A percentile compares a stretch with the other conserved stretches of the same genome.
phyloP scores from a whole-genome alignment of 2,888 invertebrate species.

The Priocnemis perturbator region DNA sequence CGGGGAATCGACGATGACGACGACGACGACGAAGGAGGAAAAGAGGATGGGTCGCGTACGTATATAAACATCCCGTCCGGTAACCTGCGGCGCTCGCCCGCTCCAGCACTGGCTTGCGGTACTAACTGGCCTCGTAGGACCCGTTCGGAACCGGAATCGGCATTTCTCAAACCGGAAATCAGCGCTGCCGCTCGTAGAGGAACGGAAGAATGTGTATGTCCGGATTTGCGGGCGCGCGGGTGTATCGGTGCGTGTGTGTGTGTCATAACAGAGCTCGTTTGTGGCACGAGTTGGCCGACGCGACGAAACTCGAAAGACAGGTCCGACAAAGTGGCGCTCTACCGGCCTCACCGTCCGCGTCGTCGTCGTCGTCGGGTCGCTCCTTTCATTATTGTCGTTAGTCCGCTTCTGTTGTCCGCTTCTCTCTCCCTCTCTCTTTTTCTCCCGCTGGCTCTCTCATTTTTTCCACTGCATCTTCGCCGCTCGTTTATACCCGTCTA shows the following conservation, averaged over 20 bases:
- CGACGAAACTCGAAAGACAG: conserved; percentile 64
- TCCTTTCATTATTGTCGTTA: conserved; percentile 55
- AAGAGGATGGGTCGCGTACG: conserved; percentile 3
- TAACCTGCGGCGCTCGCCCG: conserved; percentile 25
- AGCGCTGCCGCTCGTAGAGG: conserved; percentile 29
- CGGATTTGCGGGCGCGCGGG: conserved; percentile 3
- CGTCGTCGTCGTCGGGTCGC: conserved; percentile 50
- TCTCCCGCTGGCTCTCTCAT: conserved; percentile 11
- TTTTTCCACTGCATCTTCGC: conserved; percentile 20
- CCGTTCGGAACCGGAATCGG: conserved; percentile 59
- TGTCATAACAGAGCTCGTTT: background rate
- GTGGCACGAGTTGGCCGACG: conserved; percentile 15
- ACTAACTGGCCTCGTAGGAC: conserved; percentile 27
- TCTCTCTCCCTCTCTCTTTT: conserved; percentile 7
- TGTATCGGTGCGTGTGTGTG: conserved; percentile 18
- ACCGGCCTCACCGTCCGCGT: conserved; percentile 40
- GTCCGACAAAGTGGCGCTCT: conserved; percentile 56
- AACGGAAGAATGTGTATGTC: background rate
- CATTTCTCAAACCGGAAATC: conserved; percentile 60
- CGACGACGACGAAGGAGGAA: conserved; percentile 1
- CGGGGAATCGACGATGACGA: background rate
- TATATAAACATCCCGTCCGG: conserved; percentile 9
- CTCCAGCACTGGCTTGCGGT: conserved; percentile 37
- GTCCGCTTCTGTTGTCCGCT: conserved; percentile 14
- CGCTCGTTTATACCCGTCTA: conserved; percentile 19